Percentiles rank a stretch among this genome's conserved stretches.
These are phyloP conservation scores for Staurois parvus DNA, from an alignment of 2,797 vertebrate genomes.

Conservation along the genomic window DNA sequence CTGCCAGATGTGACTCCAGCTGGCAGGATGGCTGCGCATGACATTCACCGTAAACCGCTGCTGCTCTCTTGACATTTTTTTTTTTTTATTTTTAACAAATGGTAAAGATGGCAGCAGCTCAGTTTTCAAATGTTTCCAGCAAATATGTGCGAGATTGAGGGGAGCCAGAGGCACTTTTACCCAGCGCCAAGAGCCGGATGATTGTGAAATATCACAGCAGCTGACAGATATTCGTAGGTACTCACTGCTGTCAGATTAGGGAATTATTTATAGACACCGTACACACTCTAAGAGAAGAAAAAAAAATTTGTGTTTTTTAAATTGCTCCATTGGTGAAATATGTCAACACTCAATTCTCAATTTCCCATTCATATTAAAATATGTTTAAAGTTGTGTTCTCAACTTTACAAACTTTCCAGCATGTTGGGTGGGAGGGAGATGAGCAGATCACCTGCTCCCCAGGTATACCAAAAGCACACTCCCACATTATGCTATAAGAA, in stretches of 20 bases:
- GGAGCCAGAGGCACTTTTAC: slow-evolving; percentile 23
- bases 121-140: slow-evolving; percentile 49
- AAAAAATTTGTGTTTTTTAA: too few relatives aligned
- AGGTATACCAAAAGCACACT: too few relatives aligned
- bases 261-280: neutral
- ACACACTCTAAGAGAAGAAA: too few relatives aligned
- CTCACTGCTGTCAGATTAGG: slow-evolving; percentile 14
- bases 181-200: slow-evolving; percentile 37
- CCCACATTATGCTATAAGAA: too few relatives aligned
- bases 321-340: too few relatives aligned
- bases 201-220: slow-evolving; percentile 24
- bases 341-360: too few relatives aligned
- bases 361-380: too few relatives aligned
- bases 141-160: slow-evolving; percentile 45
- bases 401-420: too few relatives aligned
- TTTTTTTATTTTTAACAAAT: slow-evolving; percentile 52
- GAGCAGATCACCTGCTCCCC: too few relatives aligned
- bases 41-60: slow-evolving; percentile 57
- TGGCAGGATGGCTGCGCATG: slow-evolving; percentile 49
- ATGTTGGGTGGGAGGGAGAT: too few relatives aligned
- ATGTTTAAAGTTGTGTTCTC: too few relatives aligned
- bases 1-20: slow-evolving; percentile 62
- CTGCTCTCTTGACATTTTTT: slow-evolving; percentile 61
- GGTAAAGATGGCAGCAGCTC: slow-evolving; percentile 58
- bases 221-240: slow-evolving; percentile 34